Percentiles rank a stretch among this genome's conserved stretches.
These are phyloP conservation scores for Crocuta crocuta DNA, from an alignment of 2,113 vertebrate species.

Conservation along the genomic window DNA sequence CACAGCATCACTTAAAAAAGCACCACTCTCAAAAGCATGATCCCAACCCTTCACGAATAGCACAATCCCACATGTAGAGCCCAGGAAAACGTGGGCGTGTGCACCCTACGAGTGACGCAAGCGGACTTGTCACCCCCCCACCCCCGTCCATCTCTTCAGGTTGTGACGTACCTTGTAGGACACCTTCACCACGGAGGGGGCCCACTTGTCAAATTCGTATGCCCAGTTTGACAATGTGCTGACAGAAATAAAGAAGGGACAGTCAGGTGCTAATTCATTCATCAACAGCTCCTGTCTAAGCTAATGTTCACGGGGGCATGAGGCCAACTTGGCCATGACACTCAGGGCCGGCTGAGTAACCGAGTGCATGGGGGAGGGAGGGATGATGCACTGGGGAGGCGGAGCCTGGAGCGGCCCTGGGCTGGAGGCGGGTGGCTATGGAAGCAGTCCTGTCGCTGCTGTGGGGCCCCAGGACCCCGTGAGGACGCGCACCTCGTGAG, in stretches of 20 bases:
- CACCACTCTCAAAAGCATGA: background rate
- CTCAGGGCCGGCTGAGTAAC: background rate
- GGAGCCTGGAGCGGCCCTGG: background rate
- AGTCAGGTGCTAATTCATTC: background rate
- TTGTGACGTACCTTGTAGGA: conserved; percentile 94
- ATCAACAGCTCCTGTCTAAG: background rate
- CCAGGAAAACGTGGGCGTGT: rapidly evolving
- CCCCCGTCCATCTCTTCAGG: rapidly evolving
- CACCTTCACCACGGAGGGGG: conserved; percentile 96
- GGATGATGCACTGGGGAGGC: background rate
- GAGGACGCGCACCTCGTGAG: rapidly evolving
- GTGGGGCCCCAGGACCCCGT: background rate
- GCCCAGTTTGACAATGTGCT: conserved; percentile 99
- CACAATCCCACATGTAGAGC: rapidly evolving
- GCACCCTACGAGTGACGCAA: rapidly evolving
- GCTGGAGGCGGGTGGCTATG: background rate
- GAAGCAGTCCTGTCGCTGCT: background rate
- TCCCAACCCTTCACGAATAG: background rate
- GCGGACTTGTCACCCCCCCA: background rate
- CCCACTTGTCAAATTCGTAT: conserved; percentile 99
- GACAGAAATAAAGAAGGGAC: background rate
- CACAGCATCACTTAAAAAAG: background rate
- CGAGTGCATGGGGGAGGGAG: rapidly evolving
- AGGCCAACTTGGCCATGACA: rapidly evolving
- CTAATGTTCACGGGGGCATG: rapidly evolving